Evolutionary conservation across 2,113 vertebrate genomes (phyloP).

Genomic region (Lipophrys pholis): DNA sequence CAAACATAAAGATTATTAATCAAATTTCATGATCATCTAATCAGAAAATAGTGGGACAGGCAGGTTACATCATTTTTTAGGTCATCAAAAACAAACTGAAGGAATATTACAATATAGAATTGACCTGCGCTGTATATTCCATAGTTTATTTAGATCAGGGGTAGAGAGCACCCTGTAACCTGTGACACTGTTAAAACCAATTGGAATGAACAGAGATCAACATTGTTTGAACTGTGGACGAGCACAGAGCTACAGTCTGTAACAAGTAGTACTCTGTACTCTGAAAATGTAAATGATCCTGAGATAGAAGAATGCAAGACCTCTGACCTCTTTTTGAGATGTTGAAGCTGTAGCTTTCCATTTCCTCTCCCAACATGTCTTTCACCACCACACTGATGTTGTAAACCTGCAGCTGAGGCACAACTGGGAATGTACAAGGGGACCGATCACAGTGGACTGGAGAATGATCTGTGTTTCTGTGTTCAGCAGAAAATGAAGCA

Average conservation of each 20-base stretch:
- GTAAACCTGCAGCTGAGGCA: slow-evolving; percentile 59
- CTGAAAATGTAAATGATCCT: no score
- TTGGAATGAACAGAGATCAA: no score
- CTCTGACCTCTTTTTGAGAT: slow-evolving; percentile 71
- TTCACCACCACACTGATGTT: slow-evolving; percentile 62
- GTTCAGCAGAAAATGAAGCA: neutral
- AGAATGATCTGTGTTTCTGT: slow-evolving; percentile 51
- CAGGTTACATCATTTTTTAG: neutral
- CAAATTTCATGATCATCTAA: neutral
- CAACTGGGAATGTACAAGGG: slow-evolving; percentile 54
- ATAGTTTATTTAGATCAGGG: neutral
- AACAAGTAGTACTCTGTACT: no score
- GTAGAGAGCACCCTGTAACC: no score
- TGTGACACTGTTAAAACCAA: no score
- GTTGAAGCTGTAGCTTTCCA: slow-evolving; percentile 63
- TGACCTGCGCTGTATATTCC: neutral
- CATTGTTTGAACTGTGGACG: no score
- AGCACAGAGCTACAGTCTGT: no score
- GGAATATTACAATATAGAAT: neutral
- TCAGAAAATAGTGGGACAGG: neutral
- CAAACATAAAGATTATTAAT: neutral
- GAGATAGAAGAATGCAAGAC: neutral
- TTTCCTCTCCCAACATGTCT: slow-evolving; percentile 66
- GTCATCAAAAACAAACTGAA: neutral
- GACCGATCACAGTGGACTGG: neutral